Base-by-base conservation (phyloP, 2,113 vertebrate genomes). In the Chionis minor region DNA sequence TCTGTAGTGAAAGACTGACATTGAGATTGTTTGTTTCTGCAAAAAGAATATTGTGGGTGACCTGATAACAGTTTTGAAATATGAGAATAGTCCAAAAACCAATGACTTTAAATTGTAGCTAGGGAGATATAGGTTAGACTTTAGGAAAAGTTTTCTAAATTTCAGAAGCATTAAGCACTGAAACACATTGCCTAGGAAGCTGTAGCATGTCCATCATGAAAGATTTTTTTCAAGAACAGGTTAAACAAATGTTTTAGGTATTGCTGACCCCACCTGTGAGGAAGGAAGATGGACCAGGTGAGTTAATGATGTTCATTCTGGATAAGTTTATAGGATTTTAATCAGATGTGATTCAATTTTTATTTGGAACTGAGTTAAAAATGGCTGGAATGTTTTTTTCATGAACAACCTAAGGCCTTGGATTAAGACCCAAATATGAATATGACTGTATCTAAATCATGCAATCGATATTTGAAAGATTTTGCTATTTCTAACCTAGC, bases 321-420 rank as follows among this genome's bases (percentile, higher is more conserved):
- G 8, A 58, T 51, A 4, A n/a, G 3, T 47, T 72, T 26, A 8
- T 45, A 55, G 52, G 1, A 35, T 75, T 86, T 88, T 79, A 11
- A 42, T 63, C 49, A 77, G 17, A 38, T 75, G 1, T 80, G 9
- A 59, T 79, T 59, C 11, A 35, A 8, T 65, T 95, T 81, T 84
- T 4, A 58, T 79, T 85, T 87, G 21, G 11, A 4, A 77, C 10
- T 35, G 24, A 75, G 21, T 56, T 72, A 61, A 82, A 83, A 58
- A 61, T 1, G 0, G 5, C 7, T n/a, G 6, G 11, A 6, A 11
- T n/a, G 8, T 35, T 32, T 21, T 26, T 69, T 81, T 24, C 4
- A 42, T 59, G 14, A 66, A 61, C 20, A 67, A 87, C 71, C 15
- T 58, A 56, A 71, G 9, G 5, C 2, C 12, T 93, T 65, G 8